Evolutionary conservation across 2,797 vertebrate species (phyloP).

Genomic region (Sciaenops ocellatus): DNA sequence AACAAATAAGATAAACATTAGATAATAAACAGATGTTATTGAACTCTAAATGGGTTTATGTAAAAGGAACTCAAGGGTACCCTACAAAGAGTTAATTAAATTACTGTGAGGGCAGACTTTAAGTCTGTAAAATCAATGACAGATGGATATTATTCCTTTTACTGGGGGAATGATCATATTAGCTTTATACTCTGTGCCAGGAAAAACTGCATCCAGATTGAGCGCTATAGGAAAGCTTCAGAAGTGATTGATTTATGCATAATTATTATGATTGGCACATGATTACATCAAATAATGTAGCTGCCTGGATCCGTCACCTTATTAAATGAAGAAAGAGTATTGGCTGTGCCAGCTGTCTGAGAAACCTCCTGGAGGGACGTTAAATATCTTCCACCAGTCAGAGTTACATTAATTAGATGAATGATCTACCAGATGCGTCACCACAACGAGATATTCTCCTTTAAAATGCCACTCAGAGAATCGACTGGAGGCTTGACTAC

Average conservation of each 20-base stretch:
- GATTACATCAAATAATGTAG: conserved; percentile 66
- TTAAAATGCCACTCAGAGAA: conserved; percentile 36
- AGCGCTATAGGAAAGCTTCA: conserved; percentile 54
- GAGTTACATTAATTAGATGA: conserved; percentile 55
- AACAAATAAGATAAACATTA: neutral
- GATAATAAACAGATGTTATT: conserved; percentile 19
- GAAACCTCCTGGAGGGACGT: conserved; percentile 49
- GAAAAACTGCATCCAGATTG: conserved; percentile 55
- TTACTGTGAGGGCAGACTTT: conserved; percentile 56
- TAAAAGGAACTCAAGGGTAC: conserved; percentile 42
- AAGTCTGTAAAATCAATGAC: conserved; percentile 72
- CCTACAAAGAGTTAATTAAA: conserved; percentile 66
- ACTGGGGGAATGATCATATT: conserved; percentile 50
- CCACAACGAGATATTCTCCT: conserved; percentile 28
- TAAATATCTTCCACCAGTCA: conserved; percentile 52
- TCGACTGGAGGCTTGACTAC: conserved; percentile 3
- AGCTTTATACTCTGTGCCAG: conserved; percentile 55
- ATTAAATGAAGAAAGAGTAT: conserved; percentile 44
- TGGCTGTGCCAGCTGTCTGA: conserved; percentile 49
- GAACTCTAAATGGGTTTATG: conserved; percentile 19
- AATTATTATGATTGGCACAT: conserved; percentile 67
- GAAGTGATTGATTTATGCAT: conserved; percentile 52
- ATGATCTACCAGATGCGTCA: conserved; percentile 67
- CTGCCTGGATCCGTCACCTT: conserved; percentile 62
- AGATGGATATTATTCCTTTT: conserved; percentile 71